Evolutionary conservation across 2,888 invertebrate species (phyloP), one percentile per base, ranked within the genome.

Genomic region (Tuberolachnus salignus): DNA sequence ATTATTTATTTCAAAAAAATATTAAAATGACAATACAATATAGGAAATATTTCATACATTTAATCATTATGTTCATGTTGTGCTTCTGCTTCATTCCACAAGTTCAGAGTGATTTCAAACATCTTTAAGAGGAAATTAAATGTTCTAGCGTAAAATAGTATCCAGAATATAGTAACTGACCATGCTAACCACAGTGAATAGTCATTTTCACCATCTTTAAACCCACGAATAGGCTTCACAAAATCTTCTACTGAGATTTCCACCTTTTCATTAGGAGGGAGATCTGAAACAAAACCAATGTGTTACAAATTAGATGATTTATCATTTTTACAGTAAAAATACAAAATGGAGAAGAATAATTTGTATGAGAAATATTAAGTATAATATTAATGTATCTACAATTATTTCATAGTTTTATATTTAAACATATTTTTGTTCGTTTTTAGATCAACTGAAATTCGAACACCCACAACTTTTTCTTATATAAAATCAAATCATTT

Each of bases 91-190:
- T 95, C 95, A 80, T 93, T 88, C 95, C 95, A 95, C 82, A 92
- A 94, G 83, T 92, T 92, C 84, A 93, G 91, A 14, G 94, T 88
- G 86, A 91, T 91, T 85, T 95, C 95, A 1, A 94, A 90, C 83
- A 95, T 90, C 87, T 91, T 91, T 75, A 87, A 89, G 90, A 92
- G 95, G 86, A 78, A 69, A 51, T 59, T 59, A 92, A 90, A 42
- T n/a, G 59, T 69, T n/a, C 67, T 59, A 34, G 69, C 57, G 59
- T 67, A 78, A 21, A 13, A 69, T 23, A 78, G 9, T 3, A 8
- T 59, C 78, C 78, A 78, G 51, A 69, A 78, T 69, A 78, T 59
- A 42, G 69, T 78, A 9, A 78, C 69, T 11, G 51, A 51, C 78
- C 78, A 78, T 26, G 78, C 78, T 21, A 67, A 57, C 78, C 67